Evolutionary conservation across 1,140 invertebrate species (phyloP), one percentile per base, ranked within the genome.

Genomic region (Drosophila santomea): DNA sequence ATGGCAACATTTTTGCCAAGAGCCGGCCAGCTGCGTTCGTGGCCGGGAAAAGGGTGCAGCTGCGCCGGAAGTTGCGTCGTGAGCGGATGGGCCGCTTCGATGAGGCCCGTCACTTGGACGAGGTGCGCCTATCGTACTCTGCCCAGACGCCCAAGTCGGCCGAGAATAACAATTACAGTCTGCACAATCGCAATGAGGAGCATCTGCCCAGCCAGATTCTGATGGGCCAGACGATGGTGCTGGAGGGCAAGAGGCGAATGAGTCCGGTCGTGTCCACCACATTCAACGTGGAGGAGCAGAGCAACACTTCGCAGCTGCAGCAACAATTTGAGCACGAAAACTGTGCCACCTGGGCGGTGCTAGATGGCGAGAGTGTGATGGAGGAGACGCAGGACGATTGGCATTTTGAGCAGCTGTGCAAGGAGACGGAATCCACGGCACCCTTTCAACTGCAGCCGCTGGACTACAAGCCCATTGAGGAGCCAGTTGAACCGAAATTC

Each of bases 401-500:
- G 45, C 55, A 52, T 5, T 89, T 89, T 28, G 72, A 86, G 43
- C 54, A 81, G 39, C 35, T 90, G 3, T 76, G 80, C 45, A 35
- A 23, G 25, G 64, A 80, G 36, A 90, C 48, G 2, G 57, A 23
- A n/a, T 91, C 82, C 6, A 62, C 80, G 51, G 84, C 89, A 4
- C 86, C 89, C 0, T 91, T 85, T 38, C 28, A 63, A 0, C 51
- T 84, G 20, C 48, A 78, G 35, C 59, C 69, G 6, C 41, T 74
- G 4, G 8, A 60, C 10, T 77, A 44, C 8, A 35, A 35, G 35
- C 20, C 17, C 10, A 15, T 3, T 17, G 57, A 3, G 2, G 45
- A 32, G n/a, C 11, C 15, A 20, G 25, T 2, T 0, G 28, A 51
- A 4, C 25, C 14, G 4, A 32, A 35, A 11, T 3, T 6, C 4